Percentiles rank a stretch among this genome's conserved stretches.
These are phyloP conservation scores for Diadumene lineata DNA, from an alignment of 92 coral and sea anemone genomes.

Conservation along the genomic window DNA sequence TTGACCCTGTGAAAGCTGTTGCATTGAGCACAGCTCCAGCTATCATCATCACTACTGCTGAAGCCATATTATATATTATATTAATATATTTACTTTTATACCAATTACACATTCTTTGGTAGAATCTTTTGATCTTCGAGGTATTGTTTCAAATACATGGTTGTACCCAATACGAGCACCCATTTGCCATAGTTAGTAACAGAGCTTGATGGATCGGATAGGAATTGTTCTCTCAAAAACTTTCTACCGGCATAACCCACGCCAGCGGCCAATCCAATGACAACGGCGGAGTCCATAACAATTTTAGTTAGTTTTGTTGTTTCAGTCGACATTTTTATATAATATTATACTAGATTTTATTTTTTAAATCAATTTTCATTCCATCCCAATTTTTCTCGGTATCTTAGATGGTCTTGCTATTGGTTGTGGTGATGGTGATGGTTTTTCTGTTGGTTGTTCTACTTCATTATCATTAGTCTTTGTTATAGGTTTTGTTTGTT, in stretches of 20 bases:
- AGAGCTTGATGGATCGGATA: slow-evolving; percentile 32
- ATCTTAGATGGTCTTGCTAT: neutral
- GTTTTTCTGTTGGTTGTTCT: too few relatives aligned
- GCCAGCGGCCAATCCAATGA: slow-evolving; percentile 35
- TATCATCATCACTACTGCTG: slow-evolving; percentile 1
- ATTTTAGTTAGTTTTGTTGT: slow-evolving; percentile 23
- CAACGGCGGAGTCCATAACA: slow-evolving; percentile 26
- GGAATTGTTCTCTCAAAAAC: slow-evolving; percentile 36
- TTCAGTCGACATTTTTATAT: neutral
- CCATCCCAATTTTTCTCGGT: neutral
- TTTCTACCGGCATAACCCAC: slow-evolving; percentile 37
- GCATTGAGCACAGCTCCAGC: slow-evolving; percentile 7
- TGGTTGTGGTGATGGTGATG: neutral
- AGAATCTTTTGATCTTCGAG: slow-evolving; percentile 19
- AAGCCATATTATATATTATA: too few relatives aligned
- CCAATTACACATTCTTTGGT: neutral
- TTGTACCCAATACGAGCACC: slow-evolving; percentile 21
- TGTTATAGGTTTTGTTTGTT: neutral
- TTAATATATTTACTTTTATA: too few relatives aligned
- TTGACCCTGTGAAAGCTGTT: slow-evolving; percentile 23
- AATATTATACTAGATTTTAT: neutral
- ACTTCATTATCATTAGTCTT: neutral
- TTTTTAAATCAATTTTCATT: neutral
- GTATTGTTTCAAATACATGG: slow-evolving; percentile 26
- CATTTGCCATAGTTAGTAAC: slow-evolving; percentile 45